These are phyloP conservation scores for Oopsacas minuta DNA, from an alignment of 37 sponge, comb jelly and placozoan species.

Conservation along the genomic window DNA sequence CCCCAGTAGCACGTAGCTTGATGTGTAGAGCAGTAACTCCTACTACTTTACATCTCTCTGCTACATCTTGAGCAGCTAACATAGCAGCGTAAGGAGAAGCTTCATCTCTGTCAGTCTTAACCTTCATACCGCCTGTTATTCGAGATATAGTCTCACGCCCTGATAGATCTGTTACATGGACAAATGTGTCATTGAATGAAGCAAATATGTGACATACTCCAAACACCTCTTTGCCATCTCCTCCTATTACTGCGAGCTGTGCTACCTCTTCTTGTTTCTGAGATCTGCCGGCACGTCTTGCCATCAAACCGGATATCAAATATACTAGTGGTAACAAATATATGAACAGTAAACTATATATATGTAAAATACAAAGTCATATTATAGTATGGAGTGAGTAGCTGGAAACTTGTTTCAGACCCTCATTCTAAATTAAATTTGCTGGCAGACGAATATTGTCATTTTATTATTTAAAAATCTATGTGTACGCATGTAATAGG, in stretches of 20 bases:
- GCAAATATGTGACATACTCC: constrained; percentile 99
- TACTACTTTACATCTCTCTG: constrained; percentile 81
- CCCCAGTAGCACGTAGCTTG: constrained; percentile 93
- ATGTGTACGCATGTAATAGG: too few species aligned
- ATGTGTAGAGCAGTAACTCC: constrained; percentile 95
- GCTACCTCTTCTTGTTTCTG: constrained; percentile 74
- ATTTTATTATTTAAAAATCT: too few species aligned
- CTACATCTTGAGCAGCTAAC: constrained; percentile 99
- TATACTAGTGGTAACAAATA: too few species aligned
- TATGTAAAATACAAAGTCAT: too few species aligned
- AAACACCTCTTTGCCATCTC: constrained; percentile 89
- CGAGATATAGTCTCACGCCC: constrained; percentile 95
- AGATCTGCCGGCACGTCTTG: constrained; percentile 67
- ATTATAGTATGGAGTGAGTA: too few species aligned
- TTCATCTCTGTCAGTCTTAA: constrained; percentile 99
- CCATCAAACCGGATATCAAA: too few species aligned
- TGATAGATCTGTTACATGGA: constrained; percentile 95
- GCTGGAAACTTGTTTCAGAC: too few species aligned
- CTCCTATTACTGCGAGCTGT: constrained; percentile 76
- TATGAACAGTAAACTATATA: too few species aligned
- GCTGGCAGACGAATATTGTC: too few species aligned
- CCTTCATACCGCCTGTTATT: constrained; percentile 99
- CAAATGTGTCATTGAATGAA: constrained; percentile 99
- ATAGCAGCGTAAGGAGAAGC: constrained; percentile 99
- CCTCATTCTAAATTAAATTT: too few species aligned